These are phyloP conservation scores for Siderastrea siderea DNA, from an alignment of 92 coral and sea anemone species.

Conservation along the genomic window DNA sequence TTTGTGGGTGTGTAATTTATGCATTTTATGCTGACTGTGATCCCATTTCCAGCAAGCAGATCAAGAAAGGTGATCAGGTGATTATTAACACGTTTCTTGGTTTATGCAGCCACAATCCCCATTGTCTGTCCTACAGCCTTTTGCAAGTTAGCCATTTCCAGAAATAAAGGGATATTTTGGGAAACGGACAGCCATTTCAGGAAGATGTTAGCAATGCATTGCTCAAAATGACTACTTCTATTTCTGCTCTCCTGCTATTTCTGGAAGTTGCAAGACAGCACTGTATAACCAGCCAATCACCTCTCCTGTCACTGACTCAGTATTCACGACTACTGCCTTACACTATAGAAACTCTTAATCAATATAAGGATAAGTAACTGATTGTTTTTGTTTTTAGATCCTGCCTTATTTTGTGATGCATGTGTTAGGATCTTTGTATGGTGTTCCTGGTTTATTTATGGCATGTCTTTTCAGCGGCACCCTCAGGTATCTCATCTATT, in stretches of 20 bases:
- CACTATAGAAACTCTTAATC: too few relatives aligned
- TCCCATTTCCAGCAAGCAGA: slow-evolving; percentile 76
- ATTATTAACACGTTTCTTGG: neutral
- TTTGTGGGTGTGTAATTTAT: slow-evolving; percentile 99
- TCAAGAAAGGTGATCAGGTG: slow-evolving; percentile 96
- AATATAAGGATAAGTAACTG: neutral
- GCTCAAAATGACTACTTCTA: too few relatives aligned
- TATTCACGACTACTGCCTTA: too few relatives aligned
- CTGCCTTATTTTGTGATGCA: slow-evolving; percentile 99
- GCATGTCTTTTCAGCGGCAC: slow-evolving; percentile 99
- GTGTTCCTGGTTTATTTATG: slow-evolving; percentile 95
- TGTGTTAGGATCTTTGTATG: slow-evolving; percentile 87
- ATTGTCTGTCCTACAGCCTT: too few relatives aligned
- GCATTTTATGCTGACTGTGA: slow-evolving; percentile 97
- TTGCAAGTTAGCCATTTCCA: too few relatives aligned
- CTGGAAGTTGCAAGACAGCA: too few relatives aligned
- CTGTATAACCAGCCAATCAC: too few relatives aligned
- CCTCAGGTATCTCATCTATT: slow-evolving; percentile 70
- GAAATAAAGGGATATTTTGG: too few relatives aligned
- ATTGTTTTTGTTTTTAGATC: slow-evolving; percentile 54
- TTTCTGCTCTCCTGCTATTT: too few relatives aligned
- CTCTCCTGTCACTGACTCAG: too few relatives aligned
- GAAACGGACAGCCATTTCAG: too few relatives aligned
- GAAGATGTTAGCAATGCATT: too few relatives aligned
- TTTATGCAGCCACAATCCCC: neutral